A percentile compares a stretch with the other conserved stretches of the same genome.
Evolutionary conservation across 2,888 invertebrate genomes (phyloP).

Genomic region (Orthosia incerta): DNA sequence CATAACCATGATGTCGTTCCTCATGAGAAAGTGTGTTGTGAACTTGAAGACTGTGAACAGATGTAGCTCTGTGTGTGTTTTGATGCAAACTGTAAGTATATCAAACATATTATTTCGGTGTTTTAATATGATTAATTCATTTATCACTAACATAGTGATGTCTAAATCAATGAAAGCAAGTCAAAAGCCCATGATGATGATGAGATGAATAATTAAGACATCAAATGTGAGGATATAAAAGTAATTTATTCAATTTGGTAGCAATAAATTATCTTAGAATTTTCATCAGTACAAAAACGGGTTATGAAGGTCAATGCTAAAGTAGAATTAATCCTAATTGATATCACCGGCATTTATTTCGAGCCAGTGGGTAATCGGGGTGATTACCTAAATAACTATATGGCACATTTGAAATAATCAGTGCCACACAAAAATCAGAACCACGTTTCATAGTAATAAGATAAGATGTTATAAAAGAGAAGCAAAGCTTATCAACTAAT

Average conservation of each 20-base stretch:
- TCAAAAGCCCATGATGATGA: not conserved
- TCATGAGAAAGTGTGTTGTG: slow-evolving; percentile 80
- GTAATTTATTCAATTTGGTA: not conserved
- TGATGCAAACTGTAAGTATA: slow-evolving; percentile 80
- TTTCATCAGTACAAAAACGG: slow-evolving; percentile 12
- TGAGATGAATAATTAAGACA: not conserved
- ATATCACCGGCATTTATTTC: slow-evolving; percentile 16
- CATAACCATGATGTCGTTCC: slow-evolving; percentile 78
- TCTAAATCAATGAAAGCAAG: not conserved
- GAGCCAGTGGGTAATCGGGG: slow-evolving; percentile 3
- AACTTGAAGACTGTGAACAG: slow-evolving; percentile 78
- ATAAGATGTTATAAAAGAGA: slow-evolving; percentile 56
- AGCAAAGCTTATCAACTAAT: slow-evolving; percentile 64
- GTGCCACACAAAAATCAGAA: slow-evolving; percentile 73
- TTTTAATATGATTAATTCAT: slow-evolving; percentile 7
- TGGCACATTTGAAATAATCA: slow-evolving; percentile 55
- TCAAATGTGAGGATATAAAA: not conserved
- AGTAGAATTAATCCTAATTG: slow-evolving; percentile 16
- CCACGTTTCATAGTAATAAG: slow-evolving; percentile 57
- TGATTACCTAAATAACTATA: slow-evolving; percentile 9
- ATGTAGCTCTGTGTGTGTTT: slow-evolving; percentile 73
- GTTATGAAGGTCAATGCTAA: slow-evolving; percentile 39
- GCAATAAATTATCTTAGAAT: slow-evolving; percentile 19
- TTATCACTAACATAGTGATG: not conserved
- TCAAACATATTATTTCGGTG: slow-evolving; percentile 2